A percentile compares a stretch with the other conserved stretches of the same genome.
These are phyloP conservation scores for Puntigrus tetrazona DNA, from an alignment of 2,113 vertebrate species.

Conservation along the genomic window DNA sequence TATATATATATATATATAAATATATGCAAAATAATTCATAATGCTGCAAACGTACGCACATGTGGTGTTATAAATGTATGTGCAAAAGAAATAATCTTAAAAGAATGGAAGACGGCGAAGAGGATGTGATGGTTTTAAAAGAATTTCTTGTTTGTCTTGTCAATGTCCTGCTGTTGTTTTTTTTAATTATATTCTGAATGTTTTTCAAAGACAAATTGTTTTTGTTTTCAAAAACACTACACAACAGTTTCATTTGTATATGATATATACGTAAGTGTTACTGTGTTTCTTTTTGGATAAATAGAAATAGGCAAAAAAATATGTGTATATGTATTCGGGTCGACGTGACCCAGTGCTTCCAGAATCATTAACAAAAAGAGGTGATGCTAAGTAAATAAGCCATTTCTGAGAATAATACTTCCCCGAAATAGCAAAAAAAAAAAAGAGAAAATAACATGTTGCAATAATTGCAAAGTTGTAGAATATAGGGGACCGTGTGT, in stretches of 20 bases:
- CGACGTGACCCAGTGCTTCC: conserved; percentile 57
- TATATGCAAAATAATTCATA: conserved; percentile 71
- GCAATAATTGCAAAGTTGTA: conserved; percentile 58
- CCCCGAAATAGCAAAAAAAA: conserved; percentile 44
- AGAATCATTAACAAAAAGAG: conserved; percentile 34
- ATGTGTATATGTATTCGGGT: conserved; percentile 36
- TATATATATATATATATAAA: too few relatives aligned
- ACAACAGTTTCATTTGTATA: conserved; percentile 56
- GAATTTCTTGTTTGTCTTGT: conserved; percentile 43
- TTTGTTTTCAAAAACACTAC: conserved; percentile 58
- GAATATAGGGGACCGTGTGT: conserved; percentile 30
- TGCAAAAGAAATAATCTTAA: conserved; percentile 63
- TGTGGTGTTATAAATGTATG: conserved; percentile 68
- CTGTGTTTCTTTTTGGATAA: conserved; percentile 51
- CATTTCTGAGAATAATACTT: conserved; percentile 57
- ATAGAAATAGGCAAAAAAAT: conserved; percentile 38
- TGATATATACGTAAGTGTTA: conserved; percentile 58
- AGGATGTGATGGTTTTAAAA: conserved; percentile 31
- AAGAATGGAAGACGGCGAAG: background rate
- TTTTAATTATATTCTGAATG: conserved; percentile 47
- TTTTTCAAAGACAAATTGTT: conserved; percentile 48
- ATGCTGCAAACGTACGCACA: conserved; percentile 68
- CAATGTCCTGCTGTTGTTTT: conserved; percentile 51
- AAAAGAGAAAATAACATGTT: conserved; percentile 23
- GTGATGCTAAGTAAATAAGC: conserved; percentile 38